Conservation (phyloP, 2,888 invertebrate species). For the Chymomyza amoena region DNA sequence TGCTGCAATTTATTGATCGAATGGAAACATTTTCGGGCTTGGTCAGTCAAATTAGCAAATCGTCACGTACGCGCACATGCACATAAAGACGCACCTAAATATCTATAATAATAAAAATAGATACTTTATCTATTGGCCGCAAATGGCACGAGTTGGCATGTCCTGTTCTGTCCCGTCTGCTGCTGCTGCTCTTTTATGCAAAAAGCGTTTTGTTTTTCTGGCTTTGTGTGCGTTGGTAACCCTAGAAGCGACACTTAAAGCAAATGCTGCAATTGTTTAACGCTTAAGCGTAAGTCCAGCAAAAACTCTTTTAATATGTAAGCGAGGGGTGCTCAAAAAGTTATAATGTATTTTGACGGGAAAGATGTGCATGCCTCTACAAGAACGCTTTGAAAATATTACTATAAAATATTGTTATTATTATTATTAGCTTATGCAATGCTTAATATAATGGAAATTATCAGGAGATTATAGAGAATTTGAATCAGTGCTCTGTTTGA, state of each 20-base stretch:
- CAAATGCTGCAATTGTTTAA: slow-evolving; percentile 29
- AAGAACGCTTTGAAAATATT: too few species aligned
- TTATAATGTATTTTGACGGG: too few species aligned
- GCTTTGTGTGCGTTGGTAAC: slow-evolving; percentile 38
- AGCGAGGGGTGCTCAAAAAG: too few species aligned
- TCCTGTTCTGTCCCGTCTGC: slow-evolving; percentile 32
- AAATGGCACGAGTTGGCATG: slow-evolving; percentile 10
- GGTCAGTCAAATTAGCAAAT: slow-evolving; percentile 63
- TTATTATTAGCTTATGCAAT: too few species aligned
- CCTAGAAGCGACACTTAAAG: slow-evolving; percentile 42
- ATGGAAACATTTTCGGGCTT: slow-evolving; percentile 22
- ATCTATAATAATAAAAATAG: slow-evolving; percentile 5
- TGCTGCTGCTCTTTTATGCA: neutral
- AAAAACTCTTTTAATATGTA: neutral
- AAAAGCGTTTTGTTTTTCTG: slow-evolving; percentile 18
- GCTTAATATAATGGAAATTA: too few species aligned
- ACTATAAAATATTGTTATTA: too few species aligned
- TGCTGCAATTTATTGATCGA: slow-evolving; percentile 15
- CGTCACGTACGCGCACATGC: slow-evolving; percentile 64
- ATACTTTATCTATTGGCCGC: slow-evolving; percentile 26
- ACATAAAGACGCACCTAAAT: neutral
- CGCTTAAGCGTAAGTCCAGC: slow-evolving; percentile 4
- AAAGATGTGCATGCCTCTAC: too few species aligned
- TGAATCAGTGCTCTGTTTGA: too few species aligned
- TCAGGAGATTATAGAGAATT: too few species aligned